A percentile compares a stretch with the other conserved stretches of the same genome.
These are phyloP conservation scores for Eristalis tenax DNA, from an alignment of 2,888 invertebrate genomes.

Conservation along the genomic window DNA sequence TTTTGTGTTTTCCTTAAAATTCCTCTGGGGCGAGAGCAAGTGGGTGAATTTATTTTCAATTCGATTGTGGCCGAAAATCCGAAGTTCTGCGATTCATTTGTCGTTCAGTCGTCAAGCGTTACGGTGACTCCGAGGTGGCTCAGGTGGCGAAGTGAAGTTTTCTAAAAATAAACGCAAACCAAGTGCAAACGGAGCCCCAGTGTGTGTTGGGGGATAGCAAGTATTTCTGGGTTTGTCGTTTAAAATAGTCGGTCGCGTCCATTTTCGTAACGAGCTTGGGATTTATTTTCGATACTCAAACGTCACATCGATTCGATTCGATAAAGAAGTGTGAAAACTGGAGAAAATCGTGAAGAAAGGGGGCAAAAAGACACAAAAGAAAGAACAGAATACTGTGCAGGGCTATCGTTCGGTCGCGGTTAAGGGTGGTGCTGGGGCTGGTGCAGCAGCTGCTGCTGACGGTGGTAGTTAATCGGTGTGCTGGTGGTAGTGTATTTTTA, in stretches of 20 bases:
- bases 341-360: conserved; percentile 2
- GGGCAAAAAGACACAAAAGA: neutral
- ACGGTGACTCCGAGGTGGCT: neutral
- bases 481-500: conserved; percentile 55
- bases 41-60: neutral
- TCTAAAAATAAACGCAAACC: neutral
- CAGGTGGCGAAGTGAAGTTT: neutral
- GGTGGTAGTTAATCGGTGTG: conserved; percentile 32
- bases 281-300: conserved; percentile 31
- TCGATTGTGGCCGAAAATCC: conserved; percentile 37
- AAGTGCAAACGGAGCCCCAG: neutral
- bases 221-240: neutral
- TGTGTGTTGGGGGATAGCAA: too few relatives aligned
- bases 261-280: neutral
- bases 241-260: neutral
- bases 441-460: conserved; percentile 29
- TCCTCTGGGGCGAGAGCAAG: neutral
- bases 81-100: conserved; percentile 42
- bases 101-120: neutral
- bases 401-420: conserved; percentile 28
- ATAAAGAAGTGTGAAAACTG: conserved; percentile 54
- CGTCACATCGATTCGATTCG: conserved; percentile 33
- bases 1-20: neutral
- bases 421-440: conserved; percentile 54
- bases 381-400: conserved; percentile 33